These are phyloP conservation scores for Mesocentrotus franciscanus DNA, from an alignment of 53 echinoderm and acorn worm genomes.

Conservation along the genomic window DNA sequence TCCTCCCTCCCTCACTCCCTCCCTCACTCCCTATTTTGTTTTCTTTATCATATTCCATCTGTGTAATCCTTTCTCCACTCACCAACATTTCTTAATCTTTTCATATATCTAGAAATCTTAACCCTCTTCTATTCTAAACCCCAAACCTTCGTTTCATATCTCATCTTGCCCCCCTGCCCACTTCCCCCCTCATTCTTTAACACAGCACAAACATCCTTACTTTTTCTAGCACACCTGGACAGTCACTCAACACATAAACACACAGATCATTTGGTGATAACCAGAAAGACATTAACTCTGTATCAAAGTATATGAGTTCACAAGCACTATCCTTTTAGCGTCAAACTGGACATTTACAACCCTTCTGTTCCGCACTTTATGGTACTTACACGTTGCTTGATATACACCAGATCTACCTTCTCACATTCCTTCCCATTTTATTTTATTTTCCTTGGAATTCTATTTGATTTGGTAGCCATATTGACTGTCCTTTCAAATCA, in stretches of 20 bases:
- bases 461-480: background rate
- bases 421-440: background rate
- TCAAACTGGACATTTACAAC: background rate
- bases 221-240: background rate
- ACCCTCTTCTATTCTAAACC: too few relatives aligned
- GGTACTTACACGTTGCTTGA: background rate
- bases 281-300: too few relatives aligned
- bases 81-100: background rate
- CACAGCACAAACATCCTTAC: background rate
- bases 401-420: background rate
- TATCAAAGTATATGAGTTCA: too few relatives aligned
- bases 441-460: background rate
- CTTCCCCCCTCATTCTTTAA: background rate
- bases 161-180: too few relatives aligned
- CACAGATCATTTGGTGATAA: background rate
- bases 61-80: background rate
- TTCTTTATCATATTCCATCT: background rate
- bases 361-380: background rate
- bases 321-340: background rate
- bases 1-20: background rate
- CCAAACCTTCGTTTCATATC: too few relatives aligned
- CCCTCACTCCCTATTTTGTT: background rate
- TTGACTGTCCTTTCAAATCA: background rate
- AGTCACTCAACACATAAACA: slow-evolving; percentile 3
- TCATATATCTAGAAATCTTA: too few relatives aligned